These are phyloP conservation scores for Neoarius graeffei DNA, from an alignment of 2,113 vertebrate genomes.

Conservation along the genomic window DNA sequence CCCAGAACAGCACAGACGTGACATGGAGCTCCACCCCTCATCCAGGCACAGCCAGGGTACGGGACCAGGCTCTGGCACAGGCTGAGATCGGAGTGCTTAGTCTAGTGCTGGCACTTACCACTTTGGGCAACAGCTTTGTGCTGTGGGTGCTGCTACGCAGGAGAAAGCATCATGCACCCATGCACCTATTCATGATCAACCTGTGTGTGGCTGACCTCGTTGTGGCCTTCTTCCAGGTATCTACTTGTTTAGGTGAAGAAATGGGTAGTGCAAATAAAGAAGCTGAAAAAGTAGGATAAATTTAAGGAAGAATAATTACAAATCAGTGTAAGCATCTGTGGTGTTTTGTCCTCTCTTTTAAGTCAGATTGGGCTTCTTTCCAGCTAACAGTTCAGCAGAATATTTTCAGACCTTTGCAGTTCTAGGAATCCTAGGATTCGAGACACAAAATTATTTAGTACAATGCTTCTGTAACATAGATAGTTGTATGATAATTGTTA, in stretches of 20 bases:
- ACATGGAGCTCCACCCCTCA: conserved; percentile 12
- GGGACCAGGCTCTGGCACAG: conserved; percentile 74
- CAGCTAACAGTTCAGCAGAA: neutral
- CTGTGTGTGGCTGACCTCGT: conserved; percentile 84
- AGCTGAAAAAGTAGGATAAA: neutral
- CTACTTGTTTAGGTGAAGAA: neutral
- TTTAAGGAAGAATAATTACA: neutral
- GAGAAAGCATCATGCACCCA: conserved; percentile 74
- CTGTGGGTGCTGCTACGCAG: conserved; percentile 73
- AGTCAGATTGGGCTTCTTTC: neutral
- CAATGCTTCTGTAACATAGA: neutral
- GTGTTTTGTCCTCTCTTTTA: neutral
- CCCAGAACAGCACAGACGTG: conserved; percentile 40
- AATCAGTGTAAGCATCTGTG: neutral
- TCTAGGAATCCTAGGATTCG: neutral
- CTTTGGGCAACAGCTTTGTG: conserved; percentile 80
- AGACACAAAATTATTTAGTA: neutral
- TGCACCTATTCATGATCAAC: conserved; percentile 85
- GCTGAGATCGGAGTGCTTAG: conserved; percentile 79
- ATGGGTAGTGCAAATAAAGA: neutral
- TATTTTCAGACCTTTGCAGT: neutral
- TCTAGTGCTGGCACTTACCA: conserved; percentile 73
- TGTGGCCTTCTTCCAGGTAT: conserved; percentile 83
- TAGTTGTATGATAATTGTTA: neutral
- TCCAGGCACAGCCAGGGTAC: conserved; percentile 54